Base-by-base conservation (phyloP, 2,797 vertebrate genomes). In the Lepidocolaptes lacrymiger region DNA sequence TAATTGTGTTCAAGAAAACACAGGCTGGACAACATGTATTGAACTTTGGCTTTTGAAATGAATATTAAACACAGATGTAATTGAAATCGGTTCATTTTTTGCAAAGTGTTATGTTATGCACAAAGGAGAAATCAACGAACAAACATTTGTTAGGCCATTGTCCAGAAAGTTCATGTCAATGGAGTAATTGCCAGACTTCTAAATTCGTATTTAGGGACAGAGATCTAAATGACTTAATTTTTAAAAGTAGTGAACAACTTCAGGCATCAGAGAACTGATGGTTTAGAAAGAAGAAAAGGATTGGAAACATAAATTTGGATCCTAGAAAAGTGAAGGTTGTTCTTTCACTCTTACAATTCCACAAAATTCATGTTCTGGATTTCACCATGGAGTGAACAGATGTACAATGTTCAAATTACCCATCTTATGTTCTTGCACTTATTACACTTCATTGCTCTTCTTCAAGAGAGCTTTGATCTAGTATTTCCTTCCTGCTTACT, bases 301-400 rank as follows among this genome's bases (percentile, higher is more conserved):
- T 14, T 67, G 37, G 51, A 87, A 85, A 2, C 58, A 87, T 71
- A 78, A 94, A 94, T 52, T 93, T 96, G 89, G 72, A 94, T 94
- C 64, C 27, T 28, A 59, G 80, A 78, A 96, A 94, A 94, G 52
- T 41, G 78, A 83, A 90, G 52, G 10, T 74, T 68, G 22, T 85
- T 28, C 68, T 64, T 92, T 67, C 41, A 91, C 27, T 63, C 66
- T 97, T 85, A 36, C 34, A 89, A 18, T 87, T 95, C 80, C 85
- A 88, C 61, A 81, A 32, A 94, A 90, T 69, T 93, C 88, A 89
- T 1, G 0, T 93, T 80, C 44, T 78, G 41, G 39, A 71, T 37
- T 48, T 89, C 11, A 44, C 15, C 7, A 19, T 18, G 10, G 18
- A 34, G 11, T 20, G 28, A 74, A 44, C 27, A 68, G 34, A 21